A percentile compares a stretch with the other conserved stretches of the same genome.
Conservation (phyloP, 2,888 invertebrate species). For the Drosophila fungiperda region DNA sequence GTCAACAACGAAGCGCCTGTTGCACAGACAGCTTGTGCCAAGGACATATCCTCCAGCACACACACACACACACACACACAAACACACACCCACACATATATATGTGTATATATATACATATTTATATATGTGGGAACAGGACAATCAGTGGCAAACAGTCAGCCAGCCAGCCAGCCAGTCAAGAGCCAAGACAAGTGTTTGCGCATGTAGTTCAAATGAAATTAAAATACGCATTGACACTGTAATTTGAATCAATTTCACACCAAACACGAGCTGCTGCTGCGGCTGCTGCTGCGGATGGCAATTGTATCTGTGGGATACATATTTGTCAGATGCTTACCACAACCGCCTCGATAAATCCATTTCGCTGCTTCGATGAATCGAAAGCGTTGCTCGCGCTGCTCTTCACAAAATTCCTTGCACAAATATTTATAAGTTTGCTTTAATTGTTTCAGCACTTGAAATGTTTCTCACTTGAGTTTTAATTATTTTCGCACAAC, state of each 20-base stretch:
- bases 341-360: slow-evolving; percentile 85
- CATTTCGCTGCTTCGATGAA: slow-evolving; percentile 77
- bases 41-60: slow-evolving; percentile 32
- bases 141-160: slow-evolving; percentile 40
- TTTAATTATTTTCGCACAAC: slow-evolving; percentile 67
- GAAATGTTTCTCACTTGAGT: slow-evolving; percentile 66
- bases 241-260: slow-evolving; percentile 81
- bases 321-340: slow-evolving; percentile 82
- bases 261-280: slow-evolving; percentile 45
- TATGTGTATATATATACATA: neutral
- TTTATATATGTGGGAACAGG: slow-evolving; percentile 44
- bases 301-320: slow-evolving; percentile 56
- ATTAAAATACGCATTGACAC: slow-evolving; percentile 81
- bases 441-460: slow-evolving; percentile 36
- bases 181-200: slow-evolving; percentile 71
- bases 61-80: slow-evolving; percentile 15
- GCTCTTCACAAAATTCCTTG: slow-evolving; percentile 30
- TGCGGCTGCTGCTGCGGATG: slow-evolving; percentile 18
- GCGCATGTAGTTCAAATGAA: slow-evolving; percentile 81
- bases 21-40: slow-evolving; percentile 59
- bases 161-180: slow-evolving; percentile 26
- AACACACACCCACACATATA: slow-evolving; percentile 21
- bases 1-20: slow-evolving; percentile 70
- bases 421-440: slow-evolving; percentile 44
- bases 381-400: slow-evolving; percentile 55